Evolutionary conservation across 1,140 invertebrate species (phyloP).

Genomic region (Lordiphosa clarofinis): DNA sequence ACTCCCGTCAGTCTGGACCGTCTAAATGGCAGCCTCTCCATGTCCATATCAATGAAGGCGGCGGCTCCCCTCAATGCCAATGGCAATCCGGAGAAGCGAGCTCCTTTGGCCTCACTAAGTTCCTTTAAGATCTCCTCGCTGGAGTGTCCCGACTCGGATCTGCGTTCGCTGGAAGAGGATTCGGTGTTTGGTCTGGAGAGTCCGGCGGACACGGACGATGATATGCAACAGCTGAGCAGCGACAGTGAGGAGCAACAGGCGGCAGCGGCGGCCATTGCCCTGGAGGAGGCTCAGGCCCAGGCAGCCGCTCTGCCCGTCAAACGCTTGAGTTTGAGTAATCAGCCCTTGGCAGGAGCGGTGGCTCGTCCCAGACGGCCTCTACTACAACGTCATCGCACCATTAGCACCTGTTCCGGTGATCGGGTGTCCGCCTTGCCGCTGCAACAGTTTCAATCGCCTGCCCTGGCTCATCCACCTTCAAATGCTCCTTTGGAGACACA

Average conservation of each 20-base stretch:
- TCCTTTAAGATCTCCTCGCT: slow-evolving; percentile 86
- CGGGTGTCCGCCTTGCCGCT: too few relatives aligned
- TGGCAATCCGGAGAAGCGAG: slow-evolving; percentile 79
- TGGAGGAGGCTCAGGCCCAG: slow-evolving; percentile 8
- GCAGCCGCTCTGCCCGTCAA: too few relatives aligned
- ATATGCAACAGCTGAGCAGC: slow-evolving; percentile 89
- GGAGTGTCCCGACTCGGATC: slow-evolving; percentile 84
- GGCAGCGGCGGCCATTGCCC: slow-evolving; percentile 14
- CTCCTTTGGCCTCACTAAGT: slow-evolving; percentile 88
- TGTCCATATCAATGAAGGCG: slow-evolving; percentile 44
- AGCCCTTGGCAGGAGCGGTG: too few relatives aligned
- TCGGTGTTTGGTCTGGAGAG: slow-evolving; percentile 85
- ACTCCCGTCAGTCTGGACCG: slow-evolving; percentile 65
- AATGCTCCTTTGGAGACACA: slow-evolving; percentile 55
- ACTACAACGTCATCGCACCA: too few relatives aligned
- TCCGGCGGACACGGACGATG: slow-evolving; percentile 86
- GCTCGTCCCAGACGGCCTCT: too few relatives aligned
- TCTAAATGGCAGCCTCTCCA: slow-evolving; percentile 65
- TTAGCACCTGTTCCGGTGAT: too few relatives aligned
- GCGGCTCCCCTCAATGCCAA: slow-evolving; percentile 34
- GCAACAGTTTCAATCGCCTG: too few relatives aligned
- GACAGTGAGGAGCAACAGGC: slow-evolving; percentile 84
- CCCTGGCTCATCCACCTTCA: slow-evolving; percentile 10
- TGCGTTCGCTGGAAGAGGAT: slow-evolving; percentile 85
- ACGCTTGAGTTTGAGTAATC: too few relatives aligned